Evolutionary conservation across 1,140 invertebrate genomes (phyloP), one percentile per base, ranked within the genome.

Genomic region (Sitobion miscanthi): DNA sequence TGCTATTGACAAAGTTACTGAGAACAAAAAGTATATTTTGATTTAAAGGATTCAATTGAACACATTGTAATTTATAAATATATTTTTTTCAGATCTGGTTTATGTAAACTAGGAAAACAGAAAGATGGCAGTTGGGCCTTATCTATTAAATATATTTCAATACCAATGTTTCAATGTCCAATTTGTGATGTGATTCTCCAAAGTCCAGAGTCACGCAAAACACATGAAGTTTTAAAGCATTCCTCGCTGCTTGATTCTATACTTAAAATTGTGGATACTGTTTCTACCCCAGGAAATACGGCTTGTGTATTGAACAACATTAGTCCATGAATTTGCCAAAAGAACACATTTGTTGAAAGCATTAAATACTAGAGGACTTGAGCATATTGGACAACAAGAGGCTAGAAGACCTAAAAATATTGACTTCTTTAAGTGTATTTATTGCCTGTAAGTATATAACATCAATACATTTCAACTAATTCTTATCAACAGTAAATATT

Each of bases 341-440:
- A 69, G 90, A 77, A 82, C 0, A 82, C 38, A 91, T n/a, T 52
- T 91, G n/a, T 35, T 77, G 35, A 91, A 77, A 23, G 30, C 90
- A 45, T 47, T 91, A 38, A 38, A 38, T 38, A 38, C 38, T 38
- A 38, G 2, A 38, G 38, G 38, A 38, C 38, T 38, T 38, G 38
- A 38, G 38, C 1, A 1, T 38, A 38, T 38, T 1, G 38, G 38
- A 38, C 38, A 38, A 38, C 38, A 38, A 38, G 35, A 69, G 4
- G 4, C 45, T 11, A 21, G 14, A 6, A 45, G 69, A 23, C 0
- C 14, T 14, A 91, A 82, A 11, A 45, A 35, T 45, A 11, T 8
- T n/a, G 62, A 69, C 30, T 47, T 11, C 23, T 91, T 82, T 35
- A 35, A 91, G 5, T 91, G 90, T 49, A n/a, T 52, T n/a, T 83